A percentile compares a stretch with the other conserved stretches of the same genome.
Conservation (phyloP, 2,797 vertebrate species). For the Cuculus canorus region DNA sequence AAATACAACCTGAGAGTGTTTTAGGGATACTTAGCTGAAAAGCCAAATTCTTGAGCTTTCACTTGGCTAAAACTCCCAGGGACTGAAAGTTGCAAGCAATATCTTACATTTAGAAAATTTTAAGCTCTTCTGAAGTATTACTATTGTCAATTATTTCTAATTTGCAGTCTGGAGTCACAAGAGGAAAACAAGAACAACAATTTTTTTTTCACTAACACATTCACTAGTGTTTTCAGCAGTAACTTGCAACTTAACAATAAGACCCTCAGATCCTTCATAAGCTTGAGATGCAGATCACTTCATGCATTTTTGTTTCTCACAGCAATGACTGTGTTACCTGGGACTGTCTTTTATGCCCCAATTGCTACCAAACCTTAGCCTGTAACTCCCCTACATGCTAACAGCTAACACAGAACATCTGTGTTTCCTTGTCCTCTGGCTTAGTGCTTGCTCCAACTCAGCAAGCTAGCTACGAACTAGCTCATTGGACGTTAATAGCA, state of each 20-base stretch:
- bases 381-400: not conserved
- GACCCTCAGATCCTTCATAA: not conserved
- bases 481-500: not conserved
- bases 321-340: not conserved
- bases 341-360: not conserved
- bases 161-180: not conserved
- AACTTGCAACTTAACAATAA: not conserved
- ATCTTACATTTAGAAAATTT: not conserved
- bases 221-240: not conserved
- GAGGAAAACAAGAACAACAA: not conserved
- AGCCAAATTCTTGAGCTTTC: not conserved
- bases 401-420: not conserved
- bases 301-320: not conserved
- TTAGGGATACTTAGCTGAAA: not conserved
- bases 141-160: not conserved
- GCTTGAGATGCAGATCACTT: not conserved
- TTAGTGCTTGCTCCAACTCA: not conserved
- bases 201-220: not conserved
- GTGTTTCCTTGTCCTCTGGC: not conserved
- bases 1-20: not conserved
- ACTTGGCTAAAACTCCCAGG: not conserved
- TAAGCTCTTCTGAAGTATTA: not conserved
- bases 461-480: not conserved
- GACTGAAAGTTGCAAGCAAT: not conserved
- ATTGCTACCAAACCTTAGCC: not conserved